phyloP scores from a whole-genome alignment of 2,797 vertebrate species.

The Muscicapa striata region DNA sequence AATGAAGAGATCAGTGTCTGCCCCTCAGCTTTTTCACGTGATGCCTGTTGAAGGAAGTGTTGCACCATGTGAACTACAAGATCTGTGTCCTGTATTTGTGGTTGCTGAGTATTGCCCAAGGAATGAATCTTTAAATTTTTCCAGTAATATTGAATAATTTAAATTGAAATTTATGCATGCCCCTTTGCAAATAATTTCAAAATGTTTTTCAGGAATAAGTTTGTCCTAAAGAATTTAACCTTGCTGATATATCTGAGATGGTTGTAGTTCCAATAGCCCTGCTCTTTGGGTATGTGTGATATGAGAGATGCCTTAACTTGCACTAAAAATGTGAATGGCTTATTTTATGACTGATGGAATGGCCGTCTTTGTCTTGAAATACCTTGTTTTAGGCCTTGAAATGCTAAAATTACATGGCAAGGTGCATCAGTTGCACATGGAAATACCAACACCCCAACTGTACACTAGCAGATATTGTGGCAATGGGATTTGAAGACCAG shows the following conservation, averaged over 20 bases:
- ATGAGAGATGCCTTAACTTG: background rate
- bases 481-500: background rate
- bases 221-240: background rate
- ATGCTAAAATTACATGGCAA: background rate
- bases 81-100: accelerated
- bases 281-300: background rate
- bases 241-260: background rate
- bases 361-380: background rate
- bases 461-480: background rate
- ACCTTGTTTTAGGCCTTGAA: background rate
- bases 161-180: background rate
- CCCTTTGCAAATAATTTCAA: background rate
- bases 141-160: background rate
- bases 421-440: background rate
- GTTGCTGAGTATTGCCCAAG: accelerated
- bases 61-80: accelerated
- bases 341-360: background rate
- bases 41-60: background rate
- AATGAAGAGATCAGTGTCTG: background rate
- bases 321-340: background rate
- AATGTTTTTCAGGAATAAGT: background rate
- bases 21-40: accelerated
- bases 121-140: background rate
- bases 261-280: background rate
- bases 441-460: background rate